phyloP scores from a whole-genome alignment of 2,797 vertebrate species.

The Sphenopsis melanotis region DNA sequence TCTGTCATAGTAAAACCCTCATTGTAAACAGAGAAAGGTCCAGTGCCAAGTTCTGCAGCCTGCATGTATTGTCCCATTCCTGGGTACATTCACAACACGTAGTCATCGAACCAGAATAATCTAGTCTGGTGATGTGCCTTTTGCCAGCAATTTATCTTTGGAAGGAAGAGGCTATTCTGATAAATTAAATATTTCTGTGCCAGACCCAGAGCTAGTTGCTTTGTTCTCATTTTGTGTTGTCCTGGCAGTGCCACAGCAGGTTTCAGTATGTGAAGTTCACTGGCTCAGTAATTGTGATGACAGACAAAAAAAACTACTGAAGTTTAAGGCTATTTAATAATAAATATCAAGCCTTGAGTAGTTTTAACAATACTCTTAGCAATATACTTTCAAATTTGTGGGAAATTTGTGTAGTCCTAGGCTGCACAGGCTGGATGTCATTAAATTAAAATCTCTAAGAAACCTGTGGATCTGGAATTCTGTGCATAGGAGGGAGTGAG shows the following conservation, averaged over 20 bases:
- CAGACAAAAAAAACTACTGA: background rate
- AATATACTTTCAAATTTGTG: background rate
- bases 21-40: background rate
- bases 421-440: background rate
- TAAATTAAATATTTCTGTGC: background rate
- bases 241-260: background rate
- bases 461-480: background rate
- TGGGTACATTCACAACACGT: background rate
- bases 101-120: constrained; percentile 11
- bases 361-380: background rate
- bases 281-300: background rate
- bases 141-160: background rate
- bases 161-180: background rate
- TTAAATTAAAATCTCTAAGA: background rate
- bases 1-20: background rate
- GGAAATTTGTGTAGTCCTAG: background rate
- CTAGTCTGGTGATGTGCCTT: background rate
- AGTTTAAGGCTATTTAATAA: background rate
- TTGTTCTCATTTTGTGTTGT: background rate
- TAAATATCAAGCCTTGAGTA: background rate
- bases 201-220: background rate
- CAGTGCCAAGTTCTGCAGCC: background rate
- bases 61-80: background rate
- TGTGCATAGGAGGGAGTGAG: background rate
- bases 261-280: background rate